Evolutionary conservation across 2,113 vertebrate species (phyloP), one percentile per base, ranked within the genome.

Genomic region (Anser brachyrhynchus): DNA sequence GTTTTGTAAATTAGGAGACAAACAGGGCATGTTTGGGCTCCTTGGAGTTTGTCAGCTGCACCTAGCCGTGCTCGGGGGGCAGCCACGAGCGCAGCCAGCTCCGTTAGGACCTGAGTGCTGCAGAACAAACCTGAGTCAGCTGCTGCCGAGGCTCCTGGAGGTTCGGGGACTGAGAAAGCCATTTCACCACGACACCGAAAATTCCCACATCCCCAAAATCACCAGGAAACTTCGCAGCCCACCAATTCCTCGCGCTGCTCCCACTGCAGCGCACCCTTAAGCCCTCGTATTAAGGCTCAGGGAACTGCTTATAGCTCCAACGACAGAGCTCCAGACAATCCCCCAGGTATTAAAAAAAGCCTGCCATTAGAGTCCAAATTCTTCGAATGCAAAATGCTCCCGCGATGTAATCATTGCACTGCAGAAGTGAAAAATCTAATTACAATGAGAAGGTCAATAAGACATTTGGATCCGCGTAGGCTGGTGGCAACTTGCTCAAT

Each of bases 401-500:
- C 12, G 11, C 18, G 49, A 72, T 3, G 43, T 46, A 35, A 75
- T 9, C 28, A 4, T 28, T 72, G 35, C n/a, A 11, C 39, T 9
- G 49, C 43, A 54, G 31, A 37, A 46, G 35, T 75, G 67, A 84
- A 19, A 84, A 95, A 84, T 49, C 80, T 54, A 88, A 93, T 87
- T 81, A 67, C 83, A 31, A 43, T 1, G 41, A 89, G 90, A 52
- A 90, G 81, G 93, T 90, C 93, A 65, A 41, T 43, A 51, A 90
- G 76, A 67, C 35, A 3, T 39, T 18, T 29, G 72, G 58, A 57
- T 59, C 43, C 0, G 52, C 46, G 87, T 8, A 51, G 71, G 13
- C 71, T 65, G 44, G 33, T 33, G 79, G 49, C 57, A 90, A 87
- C 26, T 9, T 9, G 66, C 4, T 54, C 43, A 62, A 23, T 54